Conservation (phyloP, 1,140 invertebrate genomes). For the Atta colombica region DNA sequence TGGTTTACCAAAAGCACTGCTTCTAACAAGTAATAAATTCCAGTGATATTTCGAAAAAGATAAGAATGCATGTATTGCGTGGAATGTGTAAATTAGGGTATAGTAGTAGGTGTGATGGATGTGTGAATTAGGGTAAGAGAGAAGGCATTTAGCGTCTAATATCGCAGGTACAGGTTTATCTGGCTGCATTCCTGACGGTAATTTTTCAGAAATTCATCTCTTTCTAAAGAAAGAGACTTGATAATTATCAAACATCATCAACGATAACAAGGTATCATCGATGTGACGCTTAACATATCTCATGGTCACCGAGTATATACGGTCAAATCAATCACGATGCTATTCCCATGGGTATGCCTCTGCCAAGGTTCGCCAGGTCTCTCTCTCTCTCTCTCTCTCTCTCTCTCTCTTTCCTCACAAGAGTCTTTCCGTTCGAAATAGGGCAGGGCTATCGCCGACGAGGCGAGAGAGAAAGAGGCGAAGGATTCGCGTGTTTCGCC, state of each 20-base stretch:
- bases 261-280: not conserved
- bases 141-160: constrained; percentile 23
- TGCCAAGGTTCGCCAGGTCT: constrained; percentile 28
- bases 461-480: constrained; percentile 49
- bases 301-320: not conserved
- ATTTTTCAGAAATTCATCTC: not conserved
- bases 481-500: constrained; percentile 62
- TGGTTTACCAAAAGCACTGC: not conserved
- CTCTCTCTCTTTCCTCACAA: not conserved
- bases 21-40: constrained; percentile 18
- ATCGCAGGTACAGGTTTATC: constrained; percentile 12
- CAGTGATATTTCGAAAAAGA: constrained; percentile 1
- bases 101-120: constrained; percentile 35
- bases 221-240: not conserved
- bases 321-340: constrained; percentile 30
- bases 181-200: constrained; percentile 20
- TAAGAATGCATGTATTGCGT: constrained; percentile 1
- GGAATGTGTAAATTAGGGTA: constrained; percentile 37
- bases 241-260: constrained; percentile 16
- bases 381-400: not conserved
- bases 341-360: constrained; percentile 5
- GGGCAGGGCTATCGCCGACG: constrained; percentile 49
- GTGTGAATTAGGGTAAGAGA: constrained; percentile 39
- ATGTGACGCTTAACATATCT: not conserved
- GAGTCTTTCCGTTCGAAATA: constrained; percentile 33